These are phyloP conservation scores for Patiria miniata DNA, from an alignment of 35 echinoderm and acorn worm genomes.

Conservation along the genomic window DNA sequence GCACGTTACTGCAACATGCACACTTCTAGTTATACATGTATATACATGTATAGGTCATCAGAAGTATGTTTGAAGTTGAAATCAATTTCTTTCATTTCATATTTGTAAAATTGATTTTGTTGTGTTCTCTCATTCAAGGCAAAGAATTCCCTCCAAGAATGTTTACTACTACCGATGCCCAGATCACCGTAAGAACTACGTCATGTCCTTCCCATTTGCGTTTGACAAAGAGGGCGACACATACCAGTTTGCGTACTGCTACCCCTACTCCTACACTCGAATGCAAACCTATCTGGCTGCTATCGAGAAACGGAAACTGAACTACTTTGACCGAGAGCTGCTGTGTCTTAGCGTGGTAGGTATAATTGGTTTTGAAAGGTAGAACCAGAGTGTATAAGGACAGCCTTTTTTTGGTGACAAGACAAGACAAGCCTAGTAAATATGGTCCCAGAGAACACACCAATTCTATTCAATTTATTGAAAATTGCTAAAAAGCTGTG, in stretches of 20 bases:
- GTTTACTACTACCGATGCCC: conserved; percentile 99
- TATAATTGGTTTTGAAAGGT: not conserved
- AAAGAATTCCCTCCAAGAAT: conserved; percentile 96
- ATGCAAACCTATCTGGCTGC: conserved; percentile 84
- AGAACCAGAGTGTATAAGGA: too few species aligned
- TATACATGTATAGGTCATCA: too few species aligned
- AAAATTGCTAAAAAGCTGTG: too few species aligned
- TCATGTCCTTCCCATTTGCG: conserved; percentile 97
- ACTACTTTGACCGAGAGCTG: conserved; percentile 79
- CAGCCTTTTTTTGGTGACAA: too few species aligned
- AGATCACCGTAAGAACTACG: conserved; percentile 98
- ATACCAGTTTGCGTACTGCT: conserved; percentile 97
- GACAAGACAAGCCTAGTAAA: too few species aligned
- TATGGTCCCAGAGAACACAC: too few species aligned
- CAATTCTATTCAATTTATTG: too few species aligned
- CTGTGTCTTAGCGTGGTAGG: conserved; percentile 98
- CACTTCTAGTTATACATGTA: too few species aligned
- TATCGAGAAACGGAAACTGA: conserved; percentile 69
- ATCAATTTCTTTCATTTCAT: too few species aligned
- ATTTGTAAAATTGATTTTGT: too few species aligned
- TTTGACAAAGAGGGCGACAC: conserved; percentile 90
- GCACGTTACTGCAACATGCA: too few species aligned
- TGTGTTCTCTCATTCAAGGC: conserved; percentile 54
- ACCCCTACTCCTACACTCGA: conserved; percentile 91
- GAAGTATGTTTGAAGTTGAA: too few species aligned